Base-by-base conservation (phyloP, 2,113 vertebrate species). In the Ellobius talpinus region DNA sequence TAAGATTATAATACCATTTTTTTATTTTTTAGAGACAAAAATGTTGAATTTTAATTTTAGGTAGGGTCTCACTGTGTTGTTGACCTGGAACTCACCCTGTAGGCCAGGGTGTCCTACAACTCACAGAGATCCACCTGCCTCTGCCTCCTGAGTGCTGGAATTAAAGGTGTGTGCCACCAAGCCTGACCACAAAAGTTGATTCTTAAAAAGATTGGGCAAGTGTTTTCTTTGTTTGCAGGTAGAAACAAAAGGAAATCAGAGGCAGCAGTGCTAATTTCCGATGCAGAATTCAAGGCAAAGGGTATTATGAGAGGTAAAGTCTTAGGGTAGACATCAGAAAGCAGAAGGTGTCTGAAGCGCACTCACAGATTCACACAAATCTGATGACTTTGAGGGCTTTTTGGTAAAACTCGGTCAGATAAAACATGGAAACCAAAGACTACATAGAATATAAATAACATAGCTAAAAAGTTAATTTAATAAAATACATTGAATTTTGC, bases 251-350 rank as follows among this genome's bases (percentile, higher is more conserved):
- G 7, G 26, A 95, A 91, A 68, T 14, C 66, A 95, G 52, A 93
- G 29, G 10, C 47, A 39, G 17, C 13, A 65, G 76, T 94, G 65
- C 74, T 78, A 92, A 81, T 93, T 89, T 91, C 13, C 78, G 61
- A 31, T 19, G 84, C 36, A 82, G 90, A 97, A 95, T 87, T 95
- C 42, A 95, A 94, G 50, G 50, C 63, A 82, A 78, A 94, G 89
- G 50, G 3, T 4, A 66, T 94, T 91, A 55, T 74, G 52, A 21
- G 86, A 26, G 88, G n/a, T 36, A 94, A 91, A 31, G 45, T 86
- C 24, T 93, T 78, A 77, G 42, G 65, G 72, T 72, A 31, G 50
- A 21, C 82, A 61, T 94, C 82, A 91, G 50, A 91, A 94, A 96
- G 36, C 78, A 92, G 47, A 84, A 93, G 58, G 12, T 92, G 95